Evolutionary conservation across 2,113 vertebrate genomes (phyloP), one percentile per base, ranked within the genome.

Genomic region (Uria aalge): DNA sequence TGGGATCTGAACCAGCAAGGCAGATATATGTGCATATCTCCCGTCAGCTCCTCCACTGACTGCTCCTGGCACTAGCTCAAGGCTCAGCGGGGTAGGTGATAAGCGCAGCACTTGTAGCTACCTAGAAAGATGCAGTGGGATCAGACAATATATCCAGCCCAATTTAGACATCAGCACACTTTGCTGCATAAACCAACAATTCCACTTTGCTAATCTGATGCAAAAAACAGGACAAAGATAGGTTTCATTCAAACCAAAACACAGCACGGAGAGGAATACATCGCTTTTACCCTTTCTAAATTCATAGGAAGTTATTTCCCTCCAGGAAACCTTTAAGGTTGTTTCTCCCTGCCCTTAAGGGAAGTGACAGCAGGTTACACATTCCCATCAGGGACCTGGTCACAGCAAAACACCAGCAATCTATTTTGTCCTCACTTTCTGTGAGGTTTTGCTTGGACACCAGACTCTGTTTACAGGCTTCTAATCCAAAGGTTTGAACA

Each of bases 401-500:
- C 86, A 63, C 48, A 82, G 85, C 6, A 91, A 67, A 91, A 64
- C 93, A 94, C 78, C 6, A 76, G 73, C 86, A 66, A 77, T 30
- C 60, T 86, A 55, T 95, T 96, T 94, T 96, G 60, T 63, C 66
- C 81, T 96, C 78, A 66, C 60, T 92, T 97, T 96, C 92, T 89
- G 62, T 87, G 78, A 80, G 74, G 64, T 79, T 89, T 80, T 60
- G 6, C 95, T 84, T 80, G 72, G 91, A 94, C 91, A 96, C 86
- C 41, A 92, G 81, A 72, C 40, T 63, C 81, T 93, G 81, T 95
- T 97, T 96, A 95, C 72, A 91, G 43, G 64, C 92, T 97, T 94
- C 78, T 94, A 97, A 83, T 11, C 72, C 88, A 94, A 97, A 96
- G 64, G 50, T 29, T 80, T 96, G 64, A 97, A 97, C 79, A 98